A percentile compares a stretch with the other conserved stretches of the same genome.
phyloP scores from a whole-genome alignment of 53 echinoderm and acorn worm species.

The Paelopatides confundens region DNA sequence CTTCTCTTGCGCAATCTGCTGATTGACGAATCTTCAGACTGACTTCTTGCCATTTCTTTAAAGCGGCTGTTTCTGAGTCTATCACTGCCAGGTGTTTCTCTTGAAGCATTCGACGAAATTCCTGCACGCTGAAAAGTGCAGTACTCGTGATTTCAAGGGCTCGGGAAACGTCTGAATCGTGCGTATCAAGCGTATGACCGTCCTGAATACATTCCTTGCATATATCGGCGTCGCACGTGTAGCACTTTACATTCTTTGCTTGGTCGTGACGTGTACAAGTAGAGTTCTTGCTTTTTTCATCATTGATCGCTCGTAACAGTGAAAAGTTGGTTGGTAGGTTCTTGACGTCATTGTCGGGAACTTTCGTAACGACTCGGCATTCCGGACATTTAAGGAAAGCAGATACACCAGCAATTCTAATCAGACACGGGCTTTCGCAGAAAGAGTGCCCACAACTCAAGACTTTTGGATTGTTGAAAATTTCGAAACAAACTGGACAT shows the following conservation, averaged over 20 bases:
- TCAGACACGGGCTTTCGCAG: constrained; percentile 12
- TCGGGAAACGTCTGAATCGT: constrained; percentile 2
- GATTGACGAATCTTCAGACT: neutral
- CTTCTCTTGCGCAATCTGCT: neutral
- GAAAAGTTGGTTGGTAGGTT: constrained; percentile 35
- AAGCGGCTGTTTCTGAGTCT: neutral
- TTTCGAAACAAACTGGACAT: constrained; percentile 27
- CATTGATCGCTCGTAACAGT: constrained; percentile 11
- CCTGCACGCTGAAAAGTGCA: neutral
- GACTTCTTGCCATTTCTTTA: neutral
- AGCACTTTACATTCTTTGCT: neutral
- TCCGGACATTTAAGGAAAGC: neutral
- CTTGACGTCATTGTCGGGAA: neutral
- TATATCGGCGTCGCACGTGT: constrained; percentile 4
- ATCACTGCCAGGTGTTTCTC: neutral
- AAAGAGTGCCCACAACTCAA: constrained; percentile 27
- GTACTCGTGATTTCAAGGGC: neutral
- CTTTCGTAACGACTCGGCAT: neutral
- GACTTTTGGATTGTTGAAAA: constrained; percentile 22
- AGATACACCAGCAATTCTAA: neutral
- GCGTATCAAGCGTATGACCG: neutral
- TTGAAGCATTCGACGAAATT: neutral
- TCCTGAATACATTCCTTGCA: neutral
- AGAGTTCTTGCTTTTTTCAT: neutral
- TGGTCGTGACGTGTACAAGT: neutral